Base-by-base conservation (phyloP, 2,888 invertebrate species). In the Himalopsyche anomala region DNA sequence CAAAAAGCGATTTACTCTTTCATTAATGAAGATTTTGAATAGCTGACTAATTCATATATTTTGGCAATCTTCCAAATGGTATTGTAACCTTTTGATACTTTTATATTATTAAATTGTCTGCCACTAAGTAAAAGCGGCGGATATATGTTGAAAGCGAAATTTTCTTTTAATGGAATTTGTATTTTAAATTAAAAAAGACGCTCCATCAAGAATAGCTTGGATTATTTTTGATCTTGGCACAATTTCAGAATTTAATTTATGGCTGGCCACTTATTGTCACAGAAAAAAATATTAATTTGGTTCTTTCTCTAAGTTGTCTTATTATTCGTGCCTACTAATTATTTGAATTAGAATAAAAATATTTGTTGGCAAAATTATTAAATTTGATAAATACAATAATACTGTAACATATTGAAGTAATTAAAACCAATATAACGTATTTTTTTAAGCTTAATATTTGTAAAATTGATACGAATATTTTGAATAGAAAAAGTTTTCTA, bases 181-280 rank as follows among this genome's bases (percentile, higher is more conserved):
- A 36, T 74, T 38, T 74, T 38, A 74, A 74, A 36, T 74, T 74
- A 74, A 74, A 74, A 74, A 74, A 36, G 74, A 74, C 38, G 74
- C 74, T 74, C 12, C 74, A 74, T 36, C 74, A 36, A 74, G 38
- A 74, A 38, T 38, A 74, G 74, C 74, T 74, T 74, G 74, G 74
- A 36, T 74, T 36, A 36, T 74, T 74, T 74, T 74, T 36, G 74
- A 74, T 74, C 36, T 74, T 74, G 74, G 74, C 74, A 74, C 11
- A 74, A 74, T 74, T 36, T 74, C 74, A 74, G 15, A 74, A 74
- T 36, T 74, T 74, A 74, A 74, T 74, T 74, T 74, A 74, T 74
- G 74, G 12, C 74, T 74, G 74, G 74, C 74, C 38, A 74, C 74
- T 74, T 74, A 28, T 74, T 74, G 74, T 74, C 36, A 38, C 36